Base-by-base conservation (phyloP, 2,113 vertebrate genomes). In the Cryptomyrus ogoouensis region DNA sequence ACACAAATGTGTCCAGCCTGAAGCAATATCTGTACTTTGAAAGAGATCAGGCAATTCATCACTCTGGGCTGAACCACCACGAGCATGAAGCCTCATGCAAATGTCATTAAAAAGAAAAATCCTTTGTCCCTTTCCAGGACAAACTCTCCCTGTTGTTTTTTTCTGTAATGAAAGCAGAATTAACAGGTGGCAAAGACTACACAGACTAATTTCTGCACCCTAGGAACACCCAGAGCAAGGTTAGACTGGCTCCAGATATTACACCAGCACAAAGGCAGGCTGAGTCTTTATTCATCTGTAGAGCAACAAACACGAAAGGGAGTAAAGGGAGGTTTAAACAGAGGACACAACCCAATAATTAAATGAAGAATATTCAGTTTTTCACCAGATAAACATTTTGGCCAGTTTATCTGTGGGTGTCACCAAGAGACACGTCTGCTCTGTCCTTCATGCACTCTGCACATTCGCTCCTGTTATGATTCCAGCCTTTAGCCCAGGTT, bases 81-180 rank as follows among this genome's bases (percentile, higher is more conserved):
- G 1, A 17, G 35, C 35, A 42, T 19, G 17, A 80, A 80, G 8
- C 24, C 24, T 19, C 47, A 56, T 35, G 15, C 42, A 49, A 49
- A 85, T 70, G 21, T 85, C 21, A 85, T 46, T 49, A 85, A 85
- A 85, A 2, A 21, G 21, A 52, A 87, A 52, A 47, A 31, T 87
- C 85, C 42, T 44, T 21, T 83, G 80, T 42, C 44, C 44, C 24
- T 0, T 21, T 12, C 39, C 83, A 85, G 21, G 46, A 3, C 74
- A 5, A 85, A 85, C 42, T 85, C 47, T 87, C 27, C 47, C n/a
- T n/a, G n/a, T 13, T n/a, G 24, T 52, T n/a, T 52, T 52, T 74
- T 42, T 80, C 74, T 42, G 74, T 35, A 80, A 53, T 87, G 47
- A 89, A 89, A 89, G 49, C 49, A 80, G 70, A 47, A 70, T 27